These are phyloP conservation scores for Bombus fervidus DNA, from an alignment of 1,140 invertebrate genomes.

Conservation along the genomic window DNA sequence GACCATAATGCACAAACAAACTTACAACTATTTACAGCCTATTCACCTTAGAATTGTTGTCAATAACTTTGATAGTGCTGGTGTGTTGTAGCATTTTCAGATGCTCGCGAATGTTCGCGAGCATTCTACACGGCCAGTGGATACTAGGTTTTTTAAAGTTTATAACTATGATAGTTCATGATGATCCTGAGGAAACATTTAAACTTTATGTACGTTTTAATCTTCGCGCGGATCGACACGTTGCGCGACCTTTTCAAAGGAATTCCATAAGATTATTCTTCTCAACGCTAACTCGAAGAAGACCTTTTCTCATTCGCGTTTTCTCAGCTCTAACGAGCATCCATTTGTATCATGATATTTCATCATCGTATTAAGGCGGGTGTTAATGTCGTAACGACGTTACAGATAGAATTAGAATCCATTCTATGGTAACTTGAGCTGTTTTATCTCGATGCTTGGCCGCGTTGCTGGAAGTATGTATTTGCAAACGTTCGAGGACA, in stretches of 20 bases:
- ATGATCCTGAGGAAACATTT: background rate
- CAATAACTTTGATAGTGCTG: background rate
- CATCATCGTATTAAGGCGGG: slow-evolving; percentile 16
- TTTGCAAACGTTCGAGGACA: slow-evolving; percentile 51
- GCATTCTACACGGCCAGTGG: background rate
- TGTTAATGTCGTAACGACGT: slow-evolving; percentile 54
- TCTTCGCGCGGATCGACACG: slow-evolving; percentile 34
- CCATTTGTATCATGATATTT: slow-evolving; percentile 26
- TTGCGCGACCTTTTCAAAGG: slow-evolving; percentile 31
- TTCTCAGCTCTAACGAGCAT: slow-evolving; percentile 48
- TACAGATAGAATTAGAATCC: slow-evolving; percentile 57
- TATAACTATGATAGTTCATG: background rate
- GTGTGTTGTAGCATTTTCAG: background rate
- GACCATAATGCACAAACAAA: no score
- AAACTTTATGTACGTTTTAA: background rate
- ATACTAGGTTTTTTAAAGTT: background rate
- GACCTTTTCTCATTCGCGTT: slow-evolving; percentile 42
- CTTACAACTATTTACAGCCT: no score
- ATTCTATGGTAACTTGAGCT: slow-evolving; percentile 53
- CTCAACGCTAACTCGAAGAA: background rate
- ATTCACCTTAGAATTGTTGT: background rate
- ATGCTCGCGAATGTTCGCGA: background rate
- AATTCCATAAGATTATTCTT: slow-evolving; percentile 11
- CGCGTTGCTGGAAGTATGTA: slow-evolving; percentile 51
- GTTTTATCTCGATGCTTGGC: slow-evolving; percentile 47